phyloP scores from a whole-genome alignment of 1,140 invertebrate genomes.

The Bombyx mandarina region DNA sequence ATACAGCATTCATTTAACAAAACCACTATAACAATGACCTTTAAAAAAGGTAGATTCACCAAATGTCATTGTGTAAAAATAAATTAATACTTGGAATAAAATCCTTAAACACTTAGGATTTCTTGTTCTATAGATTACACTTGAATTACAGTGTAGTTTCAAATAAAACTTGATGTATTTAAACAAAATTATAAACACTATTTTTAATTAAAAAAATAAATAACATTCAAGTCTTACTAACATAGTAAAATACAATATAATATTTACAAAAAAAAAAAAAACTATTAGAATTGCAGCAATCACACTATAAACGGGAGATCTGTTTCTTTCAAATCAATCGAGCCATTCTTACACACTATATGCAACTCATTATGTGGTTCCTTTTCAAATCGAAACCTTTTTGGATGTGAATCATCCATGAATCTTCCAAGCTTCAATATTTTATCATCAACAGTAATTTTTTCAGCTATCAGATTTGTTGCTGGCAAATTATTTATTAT shows the following conservation, averaged over 20 bases:
- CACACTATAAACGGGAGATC: slow-evolving; percentile 47
- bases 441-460: slow-evolving; percentile 60
- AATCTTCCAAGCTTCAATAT: slow-evolving; percentile 60
- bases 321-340: slow-evolving; percentile 63
- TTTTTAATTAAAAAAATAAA: no score
- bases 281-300: background rate
- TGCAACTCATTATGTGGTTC: slow-evolving; percentile 55
- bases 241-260: no score
- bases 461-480: slow-evolving; percentile 64
- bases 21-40: background rate
- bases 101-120: no score
- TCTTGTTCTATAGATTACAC: no score
- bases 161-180: no score
- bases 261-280: no score
- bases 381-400: slow-evolving; percentile 63
- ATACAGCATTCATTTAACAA: background rate
- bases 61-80: no score
- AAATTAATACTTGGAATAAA: no score
- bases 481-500: slow-evolving; percentile 58
- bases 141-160: no score
- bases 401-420: slow-evolving; percentile 61
- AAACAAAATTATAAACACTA: no score
- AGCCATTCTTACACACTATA: slow-evolving; percentile 68
- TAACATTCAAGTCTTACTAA: no score
- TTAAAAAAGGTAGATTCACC: no score